phyloP scores from a whole-genome alignment of 2,113 vertebrate species.

The Fregetta grallaria region DNA sequence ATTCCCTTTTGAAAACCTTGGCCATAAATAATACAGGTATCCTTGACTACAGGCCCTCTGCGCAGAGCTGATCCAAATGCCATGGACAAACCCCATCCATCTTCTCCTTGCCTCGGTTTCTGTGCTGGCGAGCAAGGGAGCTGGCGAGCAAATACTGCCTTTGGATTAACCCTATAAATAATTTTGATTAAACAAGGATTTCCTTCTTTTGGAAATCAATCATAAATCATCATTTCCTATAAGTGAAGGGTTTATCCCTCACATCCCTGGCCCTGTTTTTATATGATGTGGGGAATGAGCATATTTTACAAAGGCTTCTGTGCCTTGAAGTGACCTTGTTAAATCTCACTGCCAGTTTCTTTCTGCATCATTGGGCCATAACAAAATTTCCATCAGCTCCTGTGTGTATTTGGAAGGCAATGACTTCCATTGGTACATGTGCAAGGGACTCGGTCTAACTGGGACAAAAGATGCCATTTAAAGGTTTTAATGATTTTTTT shows the following conservation, averaged over 20 bases:
- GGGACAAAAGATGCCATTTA: conserved; percentile 38
- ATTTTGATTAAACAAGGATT: conserved; percentile 67
- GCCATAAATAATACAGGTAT: conserved; percentile 36
- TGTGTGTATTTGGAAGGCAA: neutral
- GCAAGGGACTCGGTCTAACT: neutral
- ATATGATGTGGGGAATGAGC: neutral
- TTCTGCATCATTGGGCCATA: conserved; percentile 56
- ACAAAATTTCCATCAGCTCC: conserved; percentile 55
- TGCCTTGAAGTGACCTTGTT: conserved; percentile 68
- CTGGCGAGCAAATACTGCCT: neutral
- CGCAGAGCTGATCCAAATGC: conserved; percentile 12
- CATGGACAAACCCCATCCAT: conserved; percentile 24
- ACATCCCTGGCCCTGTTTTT: neutral
- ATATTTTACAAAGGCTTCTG: conserved; percentile 40
- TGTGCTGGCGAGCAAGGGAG: neutral
- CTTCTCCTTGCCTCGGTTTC: neutral
- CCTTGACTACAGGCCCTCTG: conserved; percentile 34
- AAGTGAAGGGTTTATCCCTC: conserved; percentile 10
- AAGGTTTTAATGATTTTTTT: neutral
- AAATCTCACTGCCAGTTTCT: conserved; percentile 38
- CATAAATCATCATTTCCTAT: neutral
- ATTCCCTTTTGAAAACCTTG: conserved; percentile 5
- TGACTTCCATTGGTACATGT: neutral
- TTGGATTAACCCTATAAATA: conserved; percentile 68
- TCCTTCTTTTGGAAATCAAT: conserved; percentile 43